Evolutionary conservation across 1,140 invertebrate genomes (phyloP).

Genomic region (Epicauta chinensis): DNA sequence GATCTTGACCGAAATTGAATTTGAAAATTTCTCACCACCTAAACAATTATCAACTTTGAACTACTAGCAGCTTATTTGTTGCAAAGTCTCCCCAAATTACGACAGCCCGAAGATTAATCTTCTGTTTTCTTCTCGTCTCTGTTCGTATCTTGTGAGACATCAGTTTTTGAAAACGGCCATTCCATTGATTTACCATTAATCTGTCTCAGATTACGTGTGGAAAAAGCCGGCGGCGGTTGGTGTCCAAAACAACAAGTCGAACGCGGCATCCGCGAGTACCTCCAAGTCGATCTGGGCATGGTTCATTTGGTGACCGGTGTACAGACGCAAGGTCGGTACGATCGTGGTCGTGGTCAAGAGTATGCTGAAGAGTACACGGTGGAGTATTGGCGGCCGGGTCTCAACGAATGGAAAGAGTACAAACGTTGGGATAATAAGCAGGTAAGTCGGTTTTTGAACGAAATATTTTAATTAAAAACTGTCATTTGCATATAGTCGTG

Average conservation of each 20-base stretch:
- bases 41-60: too few relatives aligned
- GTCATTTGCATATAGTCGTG: too few relatives aligned
- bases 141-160: too few relatives aligned
- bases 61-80: too few relatives aligned
- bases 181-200: conserved; percentile 13
- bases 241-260: conserved; percentile 69
- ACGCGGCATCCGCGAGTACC: conserved; percentile 60
- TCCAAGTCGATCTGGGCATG: conserved; percentile 67
- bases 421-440: conserved; percentile 55
- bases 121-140: too few relatives aligned
- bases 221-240: conserved; percentile 76
- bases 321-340: conserved; percentile 74
- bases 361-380: conserved; percentile 68
- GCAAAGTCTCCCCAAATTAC: too few relatives aligned
- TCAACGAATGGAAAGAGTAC: conserved; percentile 59
- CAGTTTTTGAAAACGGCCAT: too few relatives aligned
- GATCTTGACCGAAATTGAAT: too few relatives aligned
- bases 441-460: too few relatives aligned
- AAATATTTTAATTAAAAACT: too few relatives aligned
- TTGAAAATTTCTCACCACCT: too few relatives aligned
- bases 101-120: too few relatives aligned
- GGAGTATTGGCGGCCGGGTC: conserved; percentile 64
- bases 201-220: conserved; percentile 60
- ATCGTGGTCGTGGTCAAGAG: conserved; percentile 70
- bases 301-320: conserved; percentile 64